Evolutionary conservation across 2,113 vertebrate genomes (phyloP).

Genomic region (Capreolus pygargus): DNA sequence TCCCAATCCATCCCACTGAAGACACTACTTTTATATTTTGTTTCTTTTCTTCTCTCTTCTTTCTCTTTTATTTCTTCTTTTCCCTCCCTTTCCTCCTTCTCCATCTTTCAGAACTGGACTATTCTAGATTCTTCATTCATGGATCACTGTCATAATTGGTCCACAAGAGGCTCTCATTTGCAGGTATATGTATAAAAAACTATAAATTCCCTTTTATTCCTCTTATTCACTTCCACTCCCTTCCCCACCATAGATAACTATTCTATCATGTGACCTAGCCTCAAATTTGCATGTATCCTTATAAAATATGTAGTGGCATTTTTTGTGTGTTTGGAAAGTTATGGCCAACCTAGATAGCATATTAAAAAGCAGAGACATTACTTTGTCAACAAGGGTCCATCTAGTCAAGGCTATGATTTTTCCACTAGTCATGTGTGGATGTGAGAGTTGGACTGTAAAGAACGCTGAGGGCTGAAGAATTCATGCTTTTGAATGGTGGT

Average conservation of each 20-base stretch:
- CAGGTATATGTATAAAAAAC: background rate
- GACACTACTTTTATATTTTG: background rate
- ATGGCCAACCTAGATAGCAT: background rate
- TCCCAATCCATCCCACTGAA: background rate
- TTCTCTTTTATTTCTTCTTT: background rate
- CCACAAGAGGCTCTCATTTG: background rate
- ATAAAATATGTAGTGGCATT: background rate
- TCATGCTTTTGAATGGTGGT: background rate
- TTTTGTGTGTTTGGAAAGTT: background rate
- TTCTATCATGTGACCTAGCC: background rate
- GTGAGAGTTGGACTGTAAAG: background rate
- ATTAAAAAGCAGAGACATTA: background rate
- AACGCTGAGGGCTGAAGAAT: fast-evolving
- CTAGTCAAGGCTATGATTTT: background rate
- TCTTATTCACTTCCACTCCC: background rate
- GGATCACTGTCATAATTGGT: background rate
- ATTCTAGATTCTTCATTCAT: background rate
- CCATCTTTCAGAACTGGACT: background rate
- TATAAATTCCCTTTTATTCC: background rate
- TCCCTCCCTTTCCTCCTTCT: background rate
- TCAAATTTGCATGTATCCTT: background rate
- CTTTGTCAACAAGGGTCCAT: fast-evolving
- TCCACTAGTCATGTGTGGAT: background rate
- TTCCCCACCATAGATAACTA: background rate
- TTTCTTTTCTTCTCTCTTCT: background rate